Percentiles rank a stretch among this genome's conserved stretches.
Evolutionary conservation across 1,140 invertebrate species (phyloP).

Genomic region (Nasonia vitripennis): DNA sequence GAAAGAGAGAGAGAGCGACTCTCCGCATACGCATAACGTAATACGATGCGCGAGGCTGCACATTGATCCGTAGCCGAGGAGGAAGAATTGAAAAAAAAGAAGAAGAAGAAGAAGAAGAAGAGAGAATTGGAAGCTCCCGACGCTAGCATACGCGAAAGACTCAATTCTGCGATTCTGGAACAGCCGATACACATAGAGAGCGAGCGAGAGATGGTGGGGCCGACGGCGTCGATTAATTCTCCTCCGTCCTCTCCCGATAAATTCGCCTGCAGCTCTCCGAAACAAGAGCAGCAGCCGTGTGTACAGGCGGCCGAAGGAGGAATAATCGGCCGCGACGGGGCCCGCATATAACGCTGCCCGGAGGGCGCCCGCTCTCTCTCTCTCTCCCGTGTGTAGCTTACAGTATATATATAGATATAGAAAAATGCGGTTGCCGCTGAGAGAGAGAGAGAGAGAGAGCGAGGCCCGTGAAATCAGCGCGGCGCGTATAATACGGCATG

Average conservation of each 20-base stretch:
- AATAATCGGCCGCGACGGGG: neutral
- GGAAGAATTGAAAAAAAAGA: neutral
- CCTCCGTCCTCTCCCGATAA: slow-evolving; percentile 16
- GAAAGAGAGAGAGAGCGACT: no score
- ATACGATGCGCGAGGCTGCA: no score
- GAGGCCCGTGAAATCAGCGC: neutral
- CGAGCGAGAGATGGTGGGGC: neutral
- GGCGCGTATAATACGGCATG: slow-evolving; percentile 25
- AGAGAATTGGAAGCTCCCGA: neutral
- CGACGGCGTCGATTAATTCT: slow-evolving; percentile 28
- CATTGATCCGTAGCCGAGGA: neutral
- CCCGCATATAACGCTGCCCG: neutral
- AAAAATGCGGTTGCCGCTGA: neutral
- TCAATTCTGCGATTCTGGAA: slow-evolving; percentile 44
- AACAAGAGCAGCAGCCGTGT: slow-evolving; percentile 22
- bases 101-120: no score
- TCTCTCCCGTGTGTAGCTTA: neutral
- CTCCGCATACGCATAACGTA: no score
- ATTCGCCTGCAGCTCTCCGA: slow-evolving; percentile 15
- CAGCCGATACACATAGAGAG: neutral
- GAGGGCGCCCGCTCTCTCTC: neutral
- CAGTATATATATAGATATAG: neutral
- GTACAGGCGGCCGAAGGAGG: neutral
- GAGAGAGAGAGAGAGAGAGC: neutral
- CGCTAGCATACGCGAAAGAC: slow-evolving; percentile 24